Conservation (phyloP, 1,140 invertebrate genomes). For the Schlechtendalia chinensis region DNA sequence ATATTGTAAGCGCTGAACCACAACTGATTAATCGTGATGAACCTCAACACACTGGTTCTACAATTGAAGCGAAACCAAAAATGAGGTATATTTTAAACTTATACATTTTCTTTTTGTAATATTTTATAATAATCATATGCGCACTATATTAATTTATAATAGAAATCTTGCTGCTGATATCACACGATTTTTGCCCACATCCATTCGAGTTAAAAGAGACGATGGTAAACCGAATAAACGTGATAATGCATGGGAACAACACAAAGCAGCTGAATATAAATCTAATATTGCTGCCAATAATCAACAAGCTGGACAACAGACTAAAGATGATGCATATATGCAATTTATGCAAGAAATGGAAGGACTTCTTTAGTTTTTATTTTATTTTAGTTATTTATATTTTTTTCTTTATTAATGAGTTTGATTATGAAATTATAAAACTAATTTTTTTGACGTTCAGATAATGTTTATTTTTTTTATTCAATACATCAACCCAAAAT, state of each 20-base stretch:
- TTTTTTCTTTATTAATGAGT: neutral
- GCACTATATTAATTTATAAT: constrained; percentile 50
- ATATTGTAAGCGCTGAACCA: constrained; percentile 77
- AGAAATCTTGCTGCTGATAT: constrained; percentile 91
- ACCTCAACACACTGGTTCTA: constrained; percentile 64
- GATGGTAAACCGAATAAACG: constrained; percentile 59
- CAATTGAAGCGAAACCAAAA: constrained; percentile 92
- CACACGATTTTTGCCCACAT: constrained; percentile 90
- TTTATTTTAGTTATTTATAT: constrained; percentile 51
- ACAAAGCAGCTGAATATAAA: constrained; percentile 55
- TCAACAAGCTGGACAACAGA: constrained; percentile 62
- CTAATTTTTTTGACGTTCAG: constrained; percentile 3
- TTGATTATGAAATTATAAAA: constrained; percentile 3
- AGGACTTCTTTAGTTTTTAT: constrained; percentile 81
- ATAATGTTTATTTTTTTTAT: neutral
- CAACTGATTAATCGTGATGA: constrained; percentile 69
- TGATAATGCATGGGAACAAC: constrained; percentile 55
- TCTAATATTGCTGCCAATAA: constrained; percentile 53
- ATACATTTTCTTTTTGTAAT: neutral
- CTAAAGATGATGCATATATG: constrained; percentile 95
- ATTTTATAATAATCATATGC: neutral
- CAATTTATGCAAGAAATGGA: constrained; percentile 99
- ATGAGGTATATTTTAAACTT: constrained; percentile 61
- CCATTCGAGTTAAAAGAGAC: constrained; percentile 83
- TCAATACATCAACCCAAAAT: no score